A percentile compares a stretch with the other conserved stretches of the same genome.
Conservation (phyloP, 2,113 vertebrate species). For the Lontra canadensis region DNA sequence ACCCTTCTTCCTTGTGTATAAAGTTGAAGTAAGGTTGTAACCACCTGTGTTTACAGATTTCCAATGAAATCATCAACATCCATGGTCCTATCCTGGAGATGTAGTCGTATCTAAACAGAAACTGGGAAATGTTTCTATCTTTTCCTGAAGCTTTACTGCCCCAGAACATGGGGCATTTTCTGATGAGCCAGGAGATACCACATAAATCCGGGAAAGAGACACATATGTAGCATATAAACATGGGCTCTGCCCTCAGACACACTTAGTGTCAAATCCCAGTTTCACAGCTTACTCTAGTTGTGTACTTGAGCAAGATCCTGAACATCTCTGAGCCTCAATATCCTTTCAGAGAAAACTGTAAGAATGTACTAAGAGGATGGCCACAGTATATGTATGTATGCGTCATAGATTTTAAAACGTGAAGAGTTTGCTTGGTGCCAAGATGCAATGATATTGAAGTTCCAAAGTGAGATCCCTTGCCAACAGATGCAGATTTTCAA, state of each 20-base stretch:
- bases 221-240: not conserved
- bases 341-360: not conserved
- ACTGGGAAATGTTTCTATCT: not conserved
- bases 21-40: not conserved
- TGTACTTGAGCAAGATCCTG: not conserved
- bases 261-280: not conserved
- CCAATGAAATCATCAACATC: not conserved
- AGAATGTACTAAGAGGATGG: not conserved
- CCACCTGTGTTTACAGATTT: not conserved
- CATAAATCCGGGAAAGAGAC: not conserved
- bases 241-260: not conserved
- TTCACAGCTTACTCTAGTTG: not conserved
- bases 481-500: not conserved
- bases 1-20: not conserved
- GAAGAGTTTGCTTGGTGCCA: not conserved
- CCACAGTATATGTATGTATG: not conserved
- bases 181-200: not conserved
- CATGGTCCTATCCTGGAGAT: not conserved
- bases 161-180: not conserved
- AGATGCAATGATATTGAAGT: not conserved
- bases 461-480: not conserved
- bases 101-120: not conserved
- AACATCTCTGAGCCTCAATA: not conserved
- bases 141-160: not conserved
- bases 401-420: not conserved